phyloP scores from a whole-genome alignment of 2,113 vertebrate species.

The Nothocercus julius region DNA sequence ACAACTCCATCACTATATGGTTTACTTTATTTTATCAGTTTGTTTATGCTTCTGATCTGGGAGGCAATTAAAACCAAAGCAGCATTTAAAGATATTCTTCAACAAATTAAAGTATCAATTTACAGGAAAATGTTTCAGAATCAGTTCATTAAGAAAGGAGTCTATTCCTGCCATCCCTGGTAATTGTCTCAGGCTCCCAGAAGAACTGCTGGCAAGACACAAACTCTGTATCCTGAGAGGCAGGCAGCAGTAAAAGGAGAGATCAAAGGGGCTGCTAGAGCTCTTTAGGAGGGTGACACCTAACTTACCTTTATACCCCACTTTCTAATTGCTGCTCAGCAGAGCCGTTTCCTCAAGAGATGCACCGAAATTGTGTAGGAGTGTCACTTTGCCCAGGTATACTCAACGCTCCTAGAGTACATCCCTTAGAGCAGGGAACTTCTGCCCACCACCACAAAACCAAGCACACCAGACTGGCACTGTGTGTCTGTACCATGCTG shows the following conservation, averaged over 20 bases:
- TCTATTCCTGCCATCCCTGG: neutral
- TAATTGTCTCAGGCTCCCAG: neutral
- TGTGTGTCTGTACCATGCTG: neutral
- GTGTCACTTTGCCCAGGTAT: fast-evolving
- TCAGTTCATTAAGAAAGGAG: neutral
- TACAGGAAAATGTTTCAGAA: neutral
- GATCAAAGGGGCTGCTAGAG: neutral
- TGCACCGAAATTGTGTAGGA: neutral
- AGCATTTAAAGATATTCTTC: neutral
- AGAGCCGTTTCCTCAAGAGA: neutral
- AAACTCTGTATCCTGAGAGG: neutral
- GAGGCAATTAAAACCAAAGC: neutral
- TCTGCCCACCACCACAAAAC: neutral
- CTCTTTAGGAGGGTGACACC: neutral
- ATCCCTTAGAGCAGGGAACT: neutral
- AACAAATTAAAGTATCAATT: neutral
- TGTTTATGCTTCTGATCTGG: neutral
- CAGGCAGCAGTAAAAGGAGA: neutral
- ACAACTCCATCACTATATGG: neutral
- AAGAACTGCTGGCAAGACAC: neutral
- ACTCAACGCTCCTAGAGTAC: neutral
- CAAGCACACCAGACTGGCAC: neutral
- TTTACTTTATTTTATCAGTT: neutral
- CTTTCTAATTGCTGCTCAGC: neutral
- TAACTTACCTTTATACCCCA: neutral